These are phyloP conservation scores for Aphidius gifuensis DNA, from an alignment of 1,140 invertebrate species.

Conservation along the genomic window DNA sequence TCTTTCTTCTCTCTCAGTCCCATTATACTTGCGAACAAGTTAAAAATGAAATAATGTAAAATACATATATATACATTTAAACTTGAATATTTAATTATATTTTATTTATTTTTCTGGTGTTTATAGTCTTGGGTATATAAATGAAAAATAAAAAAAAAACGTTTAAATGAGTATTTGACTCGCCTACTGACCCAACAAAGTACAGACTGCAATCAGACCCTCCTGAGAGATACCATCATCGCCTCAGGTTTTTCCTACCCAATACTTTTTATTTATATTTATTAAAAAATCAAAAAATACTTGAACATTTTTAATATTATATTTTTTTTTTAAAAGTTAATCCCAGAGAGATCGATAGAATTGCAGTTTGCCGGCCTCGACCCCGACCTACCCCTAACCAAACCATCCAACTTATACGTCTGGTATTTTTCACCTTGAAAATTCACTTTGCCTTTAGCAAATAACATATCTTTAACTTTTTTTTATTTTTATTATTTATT, in stretches of 20 bases:
- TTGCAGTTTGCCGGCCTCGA: slow-evolving; percentile 16
- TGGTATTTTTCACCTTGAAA: slow-evolving; percentile 14
- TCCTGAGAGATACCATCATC: slow-evolving; percentile 4
- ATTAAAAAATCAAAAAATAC: too few relatives aligned
- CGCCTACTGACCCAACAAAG: slow-evolving; percentile 14
- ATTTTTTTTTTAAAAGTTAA: too few relatives aligned
- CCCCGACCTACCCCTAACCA: slow-evolving; percentile 26
- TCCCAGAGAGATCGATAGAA: slow-evolving; percentile 2
- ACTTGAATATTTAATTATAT: background rate
- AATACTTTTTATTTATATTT: background rate
- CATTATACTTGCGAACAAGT: background rate
- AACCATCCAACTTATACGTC: slow-evolving; percentile 16
- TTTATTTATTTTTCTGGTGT: background rate
- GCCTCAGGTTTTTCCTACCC: slow-evolving; percentile 6
- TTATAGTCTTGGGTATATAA: too few relatives aligned
- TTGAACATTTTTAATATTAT: too few relatives aligned
- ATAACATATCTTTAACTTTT: background rate
- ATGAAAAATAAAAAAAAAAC: background rate
- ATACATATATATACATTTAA: background rate
- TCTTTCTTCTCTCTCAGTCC: too few relatives aligned
- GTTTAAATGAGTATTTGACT: slow-evolving; percentile 10
- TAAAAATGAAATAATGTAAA: background rate
- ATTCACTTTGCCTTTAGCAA: background rate
- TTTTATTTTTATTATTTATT: too few relatives aligned
- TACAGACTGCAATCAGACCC: background rate